Conservation (phyloP, 1,140 invertebrate species). For the Capitella teleta region DNA sequence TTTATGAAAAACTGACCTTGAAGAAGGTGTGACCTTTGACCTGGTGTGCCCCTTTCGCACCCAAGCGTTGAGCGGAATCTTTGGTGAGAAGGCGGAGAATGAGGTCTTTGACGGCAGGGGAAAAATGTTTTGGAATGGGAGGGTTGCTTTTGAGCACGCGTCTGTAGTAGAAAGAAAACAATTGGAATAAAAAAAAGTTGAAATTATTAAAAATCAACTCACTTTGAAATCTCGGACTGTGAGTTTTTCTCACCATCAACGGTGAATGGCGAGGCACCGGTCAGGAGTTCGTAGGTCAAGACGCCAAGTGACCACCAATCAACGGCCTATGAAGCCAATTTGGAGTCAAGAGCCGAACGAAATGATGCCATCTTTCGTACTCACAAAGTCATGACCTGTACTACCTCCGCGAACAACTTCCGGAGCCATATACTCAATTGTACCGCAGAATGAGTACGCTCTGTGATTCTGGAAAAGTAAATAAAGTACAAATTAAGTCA, state of each 20-base stretch:
- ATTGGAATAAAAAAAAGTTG: no score
- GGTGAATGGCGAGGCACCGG: slow-evolving; percentile 93
- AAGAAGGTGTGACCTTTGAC: slow-evolving; percentile 87
- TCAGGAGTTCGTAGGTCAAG: slow-evolving; percentile 89
- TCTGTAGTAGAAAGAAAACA: no score
- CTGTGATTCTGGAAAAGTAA: slow-evolving; percentile 39
- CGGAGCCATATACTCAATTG: slow-evolving; percentile 64
- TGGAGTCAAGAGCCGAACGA: neutral
- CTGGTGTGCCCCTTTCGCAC: slow-evolving; percentile 67
- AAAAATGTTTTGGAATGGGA: slow-evolving; percentile 64
- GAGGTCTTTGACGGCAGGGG: slow-evolving; percentile 52
- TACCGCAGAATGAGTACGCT: slow-evolving; percentile 94
- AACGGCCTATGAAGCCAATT: slow-evolving; percentile 58
- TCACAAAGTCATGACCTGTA: slow-evolving; percentile 62
- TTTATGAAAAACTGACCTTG: slow-evolving; percentile 60
- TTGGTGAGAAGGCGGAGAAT: slow-evolving; percentile 70
- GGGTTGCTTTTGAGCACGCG: slow-evolving; percentile 77
- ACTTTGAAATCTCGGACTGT: slow-evolving; percentile 83
- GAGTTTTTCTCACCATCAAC: slow-evolving; percentile 83
- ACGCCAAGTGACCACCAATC: slow-evolving; percentile 99
- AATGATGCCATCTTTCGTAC: slow-evolving; percentile 14
- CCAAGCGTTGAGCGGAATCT: slow-evolving; percentile 65
- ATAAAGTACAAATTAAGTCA: neutral
- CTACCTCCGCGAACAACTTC: slow-evolving; percentile 36
- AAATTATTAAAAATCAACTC: slow-evolving; percentile 19